Evolutionary conservation across 1,140 invertebrate species (phyloP).

Genomic region (Camponotus pennsylvanicus): DNA sequence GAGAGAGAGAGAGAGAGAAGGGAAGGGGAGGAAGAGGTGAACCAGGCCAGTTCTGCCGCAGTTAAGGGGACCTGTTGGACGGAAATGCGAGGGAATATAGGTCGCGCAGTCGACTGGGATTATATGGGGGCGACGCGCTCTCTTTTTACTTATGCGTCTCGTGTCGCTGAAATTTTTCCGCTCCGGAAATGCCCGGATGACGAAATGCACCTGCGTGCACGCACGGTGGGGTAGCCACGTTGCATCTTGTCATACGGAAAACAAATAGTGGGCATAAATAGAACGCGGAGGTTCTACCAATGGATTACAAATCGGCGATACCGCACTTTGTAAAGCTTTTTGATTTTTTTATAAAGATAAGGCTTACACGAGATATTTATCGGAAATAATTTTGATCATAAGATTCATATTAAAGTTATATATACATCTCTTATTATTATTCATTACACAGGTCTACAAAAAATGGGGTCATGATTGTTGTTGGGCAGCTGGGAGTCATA

Average conservation of each 20-base stretch:
- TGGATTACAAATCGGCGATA: conserved; percentile 11
- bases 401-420: no score
- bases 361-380: background rate
- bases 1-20: background rate
- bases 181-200: conserved; percentile 39
- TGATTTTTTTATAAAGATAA: background rate
- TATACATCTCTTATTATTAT: no score
- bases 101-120: conserved; percentile 28
- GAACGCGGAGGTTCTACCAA: conserved; percentile 11
- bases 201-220: conserved; percentile 40
- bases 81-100: conserved; percentile 37
- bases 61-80: conserved; percentile 60
- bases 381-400: background rate
- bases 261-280: conserved; percentile 11
- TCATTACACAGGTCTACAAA: no score
- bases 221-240: background rate
- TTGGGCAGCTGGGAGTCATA: no score
- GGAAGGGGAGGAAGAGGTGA: no score
- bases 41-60: background rate
- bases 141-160: background rate
- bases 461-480: no score
- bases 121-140: background rate
- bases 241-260: background rate
- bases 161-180: conserved; percentile 40
- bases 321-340: background rate